A percentile compares a stretch with the other conserved stretches of the same genome.
Evolutionary conservation across 2,888 invertebrate species (phyloP).

Genomic region (Notocelia uddmanniana): DNA sequence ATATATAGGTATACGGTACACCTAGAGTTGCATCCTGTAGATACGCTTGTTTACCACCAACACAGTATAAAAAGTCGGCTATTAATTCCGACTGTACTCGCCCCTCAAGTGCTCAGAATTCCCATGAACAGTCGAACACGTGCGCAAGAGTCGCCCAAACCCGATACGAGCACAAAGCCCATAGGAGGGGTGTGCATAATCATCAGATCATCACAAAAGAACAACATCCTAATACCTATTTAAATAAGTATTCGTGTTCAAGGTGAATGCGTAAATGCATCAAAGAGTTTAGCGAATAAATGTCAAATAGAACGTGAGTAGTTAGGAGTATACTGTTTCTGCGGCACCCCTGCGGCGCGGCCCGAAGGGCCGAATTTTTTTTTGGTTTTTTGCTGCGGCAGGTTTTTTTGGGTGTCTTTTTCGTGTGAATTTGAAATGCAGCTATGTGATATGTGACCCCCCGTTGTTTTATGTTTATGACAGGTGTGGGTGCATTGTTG

Average conservation of each 20-base stretch:
- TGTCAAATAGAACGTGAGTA: conserved; percentile 4
- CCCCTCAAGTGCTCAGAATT: conserved; percentile 37
- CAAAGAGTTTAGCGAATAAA: conserved; percentile 6
- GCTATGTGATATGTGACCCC: no score
- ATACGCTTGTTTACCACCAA: no score
- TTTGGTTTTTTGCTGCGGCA: no score
- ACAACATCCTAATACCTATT: conserved; percentile 37
- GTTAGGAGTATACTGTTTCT: no score
- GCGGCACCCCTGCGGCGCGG: no score
- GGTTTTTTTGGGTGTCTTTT: no score
- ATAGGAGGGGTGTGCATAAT: conserved; percentile 39
- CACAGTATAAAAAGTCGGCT: not conserved
- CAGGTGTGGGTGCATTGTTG: no score
- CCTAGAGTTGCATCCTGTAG: no score
- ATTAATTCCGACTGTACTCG: conserved; percentile 24
- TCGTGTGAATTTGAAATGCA: no score
- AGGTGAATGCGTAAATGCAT: conserved; percentile 32
- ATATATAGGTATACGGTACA: no score
- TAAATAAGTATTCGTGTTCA: conserved; percentile 35
- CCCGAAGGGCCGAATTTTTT: no score
- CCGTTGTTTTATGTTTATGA: no score
- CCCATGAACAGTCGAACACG: conserved; percentile 43
- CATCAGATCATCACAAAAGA: conserved; percentile 42
- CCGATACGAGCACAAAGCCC: conserved; percentile 35
- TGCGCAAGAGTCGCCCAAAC: conserved; percentile 40